These are phyloP conservation scores for Cordilura impudica DNA, from an alignment of 2,888 invertebrate species.

Conservation along the genomic window DNA sequence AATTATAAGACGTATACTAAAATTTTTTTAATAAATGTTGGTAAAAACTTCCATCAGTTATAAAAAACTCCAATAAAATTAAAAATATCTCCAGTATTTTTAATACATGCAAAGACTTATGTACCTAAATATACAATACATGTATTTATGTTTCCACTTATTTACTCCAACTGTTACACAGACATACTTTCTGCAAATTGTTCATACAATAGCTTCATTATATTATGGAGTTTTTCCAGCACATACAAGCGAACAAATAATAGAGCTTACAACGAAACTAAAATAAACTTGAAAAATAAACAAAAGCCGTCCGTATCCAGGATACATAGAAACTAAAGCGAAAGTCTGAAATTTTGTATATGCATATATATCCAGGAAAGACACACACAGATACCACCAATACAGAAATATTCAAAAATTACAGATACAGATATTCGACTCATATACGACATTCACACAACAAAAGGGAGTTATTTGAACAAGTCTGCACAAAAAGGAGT, in stretches of 20 bases:
- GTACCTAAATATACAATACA: no score
- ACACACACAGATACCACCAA: slow-evolving; percentile 12
- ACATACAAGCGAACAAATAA: slow-evolving; percentile 31
- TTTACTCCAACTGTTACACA: slow-evolving; percentile 53
- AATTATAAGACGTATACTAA: no score
- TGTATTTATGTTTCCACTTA: background rate
- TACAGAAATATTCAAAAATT: background rate
- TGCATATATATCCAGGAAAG: no score
- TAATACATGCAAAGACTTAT: no score
- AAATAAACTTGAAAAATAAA: slow-evolving; percentile 29
- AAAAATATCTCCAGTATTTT: no score
- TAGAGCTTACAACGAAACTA: slow-evolving; percentile 11
- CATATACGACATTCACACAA: slow-evolving; percentile 35
- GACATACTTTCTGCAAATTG: slow-evolving; percentile 54
- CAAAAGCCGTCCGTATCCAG: background rate
- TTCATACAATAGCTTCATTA: slow-evolving; percentile 22
- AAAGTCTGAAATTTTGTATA: slow-evolving; percentile 61
- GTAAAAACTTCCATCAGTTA: no score
- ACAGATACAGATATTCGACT: slow-evolving; percentile 58
- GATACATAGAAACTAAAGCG: slow-evolving; percentile 61
- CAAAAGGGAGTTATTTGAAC: slow-evolving; percentile 21
- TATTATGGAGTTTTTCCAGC: slow-evolving; percentile 35
- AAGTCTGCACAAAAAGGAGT: background rate
- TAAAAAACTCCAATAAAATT: no score
- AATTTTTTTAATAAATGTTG: no score